phyloP scores from a whole-genome alignment of 2,888 invertebrate genomes.

The Brachypalpus laphriformis region DNA sequence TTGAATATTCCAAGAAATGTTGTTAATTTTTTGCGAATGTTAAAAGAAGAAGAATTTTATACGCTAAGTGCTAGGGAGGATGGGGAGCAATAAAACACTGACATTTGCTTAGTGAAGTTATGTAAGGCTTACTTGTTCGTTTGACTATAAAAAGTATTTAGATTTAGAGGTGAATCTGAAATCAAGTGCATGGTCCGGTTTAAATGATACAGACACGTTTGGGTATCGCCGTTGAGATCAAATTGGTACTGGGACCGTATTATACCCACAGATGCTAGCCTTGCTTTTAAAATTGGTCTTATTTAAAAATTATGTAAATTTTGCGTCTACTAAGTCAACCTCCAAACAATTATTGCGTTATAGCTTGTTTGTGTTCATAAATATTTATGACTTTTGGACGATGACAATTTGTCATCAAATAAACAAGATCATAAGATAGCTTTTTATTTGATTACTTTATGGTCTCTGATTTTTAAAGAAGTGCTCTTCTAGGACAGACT shows the following conservation, averaged over 20 bases:
- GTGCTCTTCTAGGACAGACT: too few relatives aligned
- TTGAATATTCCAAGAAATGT: conserved; percentile 25
- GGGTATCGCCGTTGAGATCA: not conserved
- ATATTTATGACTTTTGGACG: not conserved
- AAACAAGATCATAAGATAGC: too few relatives aligned
- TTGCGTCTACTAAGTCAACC: not conserved
- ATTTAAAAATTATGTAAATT: not conserved
- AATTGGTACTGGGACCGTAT: not conserved
- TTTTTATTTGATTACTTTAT: too few relatives aligned
- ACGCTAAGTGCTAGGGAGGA: not conserved
- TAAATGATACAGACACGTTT: not conserved
- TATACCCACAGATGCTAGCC: not conserved
- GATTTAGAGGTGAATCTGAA: not conserved
- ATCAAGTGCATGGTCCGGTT: not conserved
- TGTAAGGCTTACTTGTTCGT: not conserved
- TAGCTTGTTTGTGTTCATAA: not conserved
- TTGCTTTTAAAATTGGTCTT: not conserved
- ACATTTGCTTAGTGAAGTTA: not conserved
- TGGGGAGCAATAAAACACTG: not conserved
- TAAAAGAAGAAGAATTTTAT: not conserved
- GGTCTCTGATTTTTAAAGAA: too few relatives aligned
- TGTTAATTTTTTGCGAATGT: not conserved
- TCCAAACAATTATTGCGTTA: not conserved
- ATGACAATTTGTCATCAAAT: not conserved
- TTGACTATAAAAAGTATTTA: not conserved